phyloP scores from a whole-genome alignment of 2,113 vertebrate species.

The Tympanuchus pallidicinctus region DNA sequence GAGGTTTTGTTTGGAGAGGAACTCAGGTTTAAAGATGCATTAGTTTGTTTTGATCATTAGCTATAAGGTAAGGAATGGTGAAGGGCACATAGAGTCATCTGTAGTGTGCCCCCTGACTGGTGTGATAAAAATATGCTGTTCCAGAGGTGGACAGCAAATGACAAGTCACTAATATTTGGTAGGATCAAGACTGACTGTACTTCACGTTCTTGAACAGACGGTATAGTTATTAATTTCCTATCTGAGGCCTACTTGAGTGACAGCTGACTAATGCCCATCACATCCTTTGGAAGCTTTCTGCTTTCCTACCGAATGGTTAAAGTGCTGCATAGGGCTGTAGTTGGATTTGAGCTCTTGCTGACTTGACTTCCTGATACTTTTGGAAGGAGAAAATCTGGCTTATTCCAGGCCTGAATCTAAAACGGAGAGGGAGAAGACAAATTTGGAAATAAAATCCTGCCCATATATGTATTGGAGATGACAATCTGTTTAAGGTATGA shows the following conservation, averaged over 20 bases:
- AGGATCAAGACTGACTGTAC: background rate
- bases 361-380: background rate
- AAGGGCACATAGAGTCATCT: background rate
- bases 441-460: background rate
- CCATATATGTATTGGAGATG: background rate
- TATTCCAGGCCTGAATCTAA: background rate
- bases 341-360: background rate
- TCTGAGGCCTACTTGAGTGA: background rate
- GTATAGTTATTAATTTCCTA: background rate
- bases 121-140: background rate
- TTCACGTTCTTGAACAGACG: background rate
- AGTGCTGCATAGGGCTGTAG: background rate
- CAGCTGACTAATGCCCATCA: background rate
- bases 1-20: background rate
- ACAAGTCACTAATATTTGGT: background rate
- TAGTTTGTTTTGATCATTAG: background rate
- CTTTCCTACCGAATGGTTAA: background rate
- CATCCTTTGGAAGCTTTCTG: background rate
- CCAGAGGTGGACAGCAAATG: background rate
- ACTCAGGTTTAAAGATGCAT: background rate
- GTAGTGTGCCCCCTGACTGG: background rate
- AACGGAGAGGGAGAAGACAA: background rate
- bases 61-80: background rate
- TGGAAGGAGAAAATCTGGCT: background rate
- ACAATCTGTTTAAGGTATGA: background rate